Evolutionary conservation across 1,140 invertebrate genomes (phyloP).

Genomic region (Heterodera schachtii): DNA sequence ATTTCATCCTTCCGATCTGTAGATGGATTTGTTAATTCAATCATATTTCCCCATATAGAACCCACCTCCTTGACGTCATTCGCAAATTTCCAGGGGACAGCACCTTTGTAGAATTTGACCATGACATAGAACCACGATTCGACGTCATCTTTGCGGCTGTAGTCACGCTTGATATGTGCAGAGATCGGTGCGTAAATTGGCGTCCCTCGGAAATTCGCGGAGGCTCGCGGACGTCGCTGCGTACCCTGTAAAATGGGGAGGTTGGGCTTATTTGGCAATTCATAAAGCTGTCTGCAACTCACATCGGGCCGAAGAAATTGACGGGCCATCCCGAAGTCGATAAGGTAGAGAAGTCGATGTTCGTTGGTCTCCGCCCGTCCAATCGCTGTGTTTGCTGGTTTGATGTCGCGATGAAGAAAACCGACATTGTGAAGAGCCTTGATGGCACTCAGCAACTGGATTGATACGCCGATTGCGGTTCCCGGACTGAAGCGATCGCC

Average conservation of each 20-base stretch:
- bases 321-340: constrained; percentile 54
- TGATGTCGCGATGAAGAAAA: constrained; percentile 52
- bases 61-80: constrained; percentile 51
- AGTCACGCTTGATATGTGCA: constrained; percentile 51
- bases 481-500: constrained; percentile 37
- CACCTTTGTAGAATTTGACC: constrained; percentile 49
- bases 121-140: constrained; percentile 48
- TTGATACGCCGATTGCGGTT: constrained; percentile 41
- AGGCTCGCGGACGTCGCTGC: no score
- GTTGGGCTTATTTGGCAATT: constrained; percentile 35
- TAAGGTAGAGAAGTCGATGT: constrained; percentile 46
- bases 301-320: constrained; percentile 38
- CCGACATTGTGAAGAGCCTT: constrained; percentile 49
- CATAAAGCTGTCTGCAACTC: constrained; percentile 2
- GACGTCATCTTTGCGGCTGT: constrained; percentile 46
- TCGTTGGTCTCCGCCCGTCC: constrained; percentile 44
- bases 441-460: constrained; percentile 49
- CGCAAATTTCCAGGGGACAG: constrained; percentile 52
- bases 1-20: no score
- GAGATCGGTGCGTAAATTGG: constrained; percentile 54
- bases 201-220: constrained; percentile 55
- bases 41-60: constrained; percentile 19
- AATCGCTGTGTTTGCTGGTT: constrained; percentile 53
- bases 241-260: constrained; percentile 9
- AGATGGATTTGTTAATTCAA: no score